These are phyloP conservation scores for Chlorodrepanis virens DNA, from an alignment of 2,113 vertebrate genomes.

Conservation along the genomic window DNA sequence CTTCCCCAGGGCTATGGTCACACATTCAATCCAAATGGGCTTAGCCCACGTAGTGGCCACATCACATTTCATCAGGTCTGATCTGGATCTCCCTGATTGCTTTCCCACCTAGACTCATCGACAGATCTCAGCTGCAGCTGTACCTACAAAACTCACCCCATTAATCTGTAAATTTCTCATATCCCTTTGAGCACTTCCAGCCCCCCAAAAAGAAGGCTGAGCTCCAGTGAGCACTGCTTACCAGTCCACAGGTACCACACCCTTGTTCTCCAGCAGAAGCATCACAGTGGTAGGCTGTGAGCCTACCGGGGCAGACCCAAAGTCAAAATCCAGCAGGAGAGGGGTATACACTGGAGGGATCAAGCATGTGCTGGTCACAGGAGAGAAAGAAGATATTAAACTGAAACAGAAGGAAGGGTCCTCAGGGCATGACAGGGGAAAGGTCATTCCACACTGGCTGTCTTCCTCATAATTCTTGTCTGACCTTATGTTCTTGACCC, in stretches of 20 bases:
- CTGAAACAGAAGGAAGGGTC: background rate
- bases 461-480: background rate
- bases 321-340: constrained; percentile 84
- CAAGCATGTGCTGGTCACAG: constrained; percentile 61
- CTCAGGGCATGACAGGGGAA: background rate
- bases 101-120: background rate
- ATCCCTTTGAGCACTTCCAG: background rate
- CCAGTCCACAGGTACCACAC: constrained; percentile 84
- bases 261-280: constrained; percentile 83
- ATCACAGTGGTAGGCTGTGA: constrained; percentile 76
- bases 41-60: background rate
- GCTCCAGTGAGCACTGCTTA: constrained; percentile 46
- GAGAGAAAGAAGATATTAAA: background rate
- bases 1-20: background rate
- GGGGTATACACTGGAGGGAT: constrained; percentile 78
- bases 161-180: background rate
- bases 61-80: background rate
- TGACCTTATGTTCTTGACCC: background rate
- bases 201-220: background rate
- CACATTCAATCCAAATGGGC: background rate
- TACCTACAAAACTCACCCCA: background rate
- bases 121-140: background rate
- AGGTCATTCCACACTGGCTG: background rate
- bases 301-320: constrained; percentile 79
- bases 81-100: background rate